A percentile compares a stretch with the other conserved stretches of the same genome.
These are phyloP conservation scores for Catostylus mosaicus DNA, from an alignment of 30 jellyfish, hydroid and myxozoan species.

Conservation along the genomic window DNA sequence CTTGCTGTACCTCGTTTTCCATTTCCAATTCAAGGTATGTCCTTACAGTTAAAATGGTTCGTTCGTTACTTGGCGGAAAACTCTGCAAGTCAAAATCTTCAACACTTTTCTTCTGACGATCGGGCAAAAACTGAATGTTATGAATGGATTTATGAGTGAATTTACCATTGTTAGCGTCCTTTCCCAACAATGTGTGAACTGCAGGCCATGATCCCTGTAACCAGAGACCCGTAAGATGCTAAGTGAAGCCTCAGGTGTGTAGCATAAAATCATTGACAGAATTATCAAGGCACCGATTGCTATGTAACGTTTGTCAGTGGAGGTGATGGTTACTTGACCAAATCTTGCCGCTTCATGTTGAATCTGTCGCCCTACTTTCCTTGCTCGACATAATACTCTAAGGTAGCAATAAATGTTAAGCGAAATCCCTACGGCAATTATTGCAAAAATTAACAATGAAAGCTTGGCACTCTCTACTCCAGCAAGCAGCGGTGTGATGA, in stretches of 20 bases:
- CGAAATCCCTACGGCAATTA: not conserved
- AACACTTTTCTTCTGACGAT: not conserved
- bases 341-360: not conserved
- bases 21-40: no score
- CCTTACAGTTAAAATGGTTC: no score
- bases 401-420: conserved; percentile 4
- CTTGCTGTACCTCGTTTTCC: no score
- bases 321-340: not conserved
- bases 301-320: not conserved
- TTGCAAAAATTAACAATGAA: not conserved
- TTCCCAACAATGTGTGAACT: not conserved
- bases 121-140: conserved; percentile 4
- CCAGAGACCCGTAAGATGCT: not conserved
- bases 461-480: not conserved
- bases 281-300: conserved; percentile 16
- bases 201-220: no score
- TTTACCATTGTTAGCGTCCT: not conserved
- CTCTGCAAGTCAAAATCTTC: not conserved
- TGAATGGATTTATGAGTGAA: conserved; percentile 22
- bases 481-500: not conserved
- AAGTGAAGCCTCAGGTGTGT: not conserved
- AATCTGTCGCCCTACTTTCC: conserved; percentile 9
- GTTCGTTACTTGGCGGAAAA: not conserved
- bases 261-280: conserved; percentile 5
- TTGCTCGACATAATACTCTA: not conserved